Percentiles rank a stretch among this genome's conserved stretches.
phyloP scores from a whole-genome alignment of 2,888 invertebrate species.

The Adelognathus sp. region DNA sequence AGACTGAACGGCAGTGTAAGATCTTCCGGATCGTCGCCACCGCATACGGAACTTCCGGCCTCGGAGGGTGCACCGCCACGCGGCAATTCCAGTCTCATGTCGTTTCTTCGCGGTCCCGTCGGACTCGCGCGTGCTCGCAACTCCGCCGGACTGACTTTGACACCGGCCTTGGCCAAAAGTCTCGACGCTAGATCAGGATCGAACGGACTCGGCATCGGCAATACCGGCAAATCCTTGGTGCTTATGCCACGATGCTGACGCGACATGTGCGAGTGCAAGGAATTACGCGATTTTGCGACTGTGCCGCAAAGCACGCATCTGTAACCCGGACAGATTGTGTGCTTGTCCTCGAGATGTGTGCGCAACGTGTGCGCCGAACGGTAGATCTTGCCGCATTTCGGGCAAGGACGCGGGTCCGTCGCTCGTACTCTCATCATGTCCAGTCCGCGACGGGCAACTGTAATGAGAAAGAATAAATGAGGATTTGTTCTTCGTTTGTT shows the following conservation, averaged over 20 bases:
- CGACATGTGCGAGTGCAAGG: slow-evolving; percentile 96
- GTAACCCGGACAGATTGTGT: slow-evolving; percentile 95
- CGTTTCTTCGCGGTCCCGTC: slow-evolving; percentile 90
- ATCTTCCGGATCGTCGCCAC: slow-evolving; percentile 92
- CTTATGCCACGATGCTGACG: slow-evolving; percentile 96
- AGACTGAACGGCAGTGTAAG: slow-evolving; percentile 87
- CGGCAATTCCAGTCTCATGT: slow-evolving; percentile 91
- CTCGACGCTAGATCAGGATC: slow-evolving; percentile 93
- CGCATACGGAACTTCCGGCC: slow-evolving; percentile 88
- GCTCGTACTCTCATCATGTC: slow-evolving; percentile 94
- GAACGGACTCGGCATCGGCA: slow-evolving; percentile 96
- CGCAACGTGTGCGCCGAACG: slow-evolving; percentile 94
- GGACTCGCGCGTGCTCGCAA: slow-evolving; percentile 92
- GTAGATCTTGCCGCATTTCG: slow-evolving; percentile 96
- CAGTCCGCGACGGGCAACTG: slow-evolving; percentile 90
- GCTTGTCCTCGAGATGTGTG: slow-evolving; percentile 96
- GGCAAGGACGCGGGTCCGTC: slow-evolving; percentile 95
- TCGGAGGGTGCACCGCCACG: slow-evolving; percentile 86
- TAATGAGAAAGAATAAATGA: slow-evolving; percentile 52
- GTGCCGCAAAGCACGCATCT: slow-evolving; percentile 96
- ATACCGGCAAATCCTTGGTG: slow-evolving; percentile 94
- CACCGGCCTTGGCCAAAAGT: slow-evolving; percentile 92
- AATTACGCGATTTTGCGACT: slow-evolving; percentile 95
- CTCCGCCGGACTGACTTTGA: slow-evolving; percentile 93
- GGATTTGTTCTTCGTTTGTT: not conserved